These are phyloP conservation scores for Lepidochitona cinerea DNA, from an alignment of 2,888 invertebrate genomes.

Conservation along the genomic window DNA sequence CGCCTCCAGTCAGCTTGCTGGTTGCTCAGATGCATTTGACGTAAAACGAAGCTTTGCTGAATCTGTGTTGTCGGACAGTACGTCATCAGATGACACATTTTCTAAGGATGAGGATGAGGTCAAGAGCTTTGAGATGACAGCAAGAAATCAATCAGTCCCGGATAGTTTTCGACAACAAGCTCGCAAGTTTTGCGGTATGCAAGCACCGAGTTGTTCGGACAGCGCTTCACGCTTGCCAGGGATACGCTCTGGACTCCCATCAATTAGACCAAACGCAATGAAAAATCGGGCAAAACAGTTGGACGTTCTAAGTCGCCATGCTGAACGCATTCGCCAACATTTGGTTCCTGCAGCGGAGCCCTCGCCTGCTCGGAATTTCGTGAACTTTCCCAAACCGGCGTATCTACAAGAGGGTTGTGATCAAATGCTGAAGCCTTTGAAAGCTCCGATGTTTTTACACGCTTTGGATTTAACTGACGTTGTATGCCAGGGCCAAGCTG, in stretches of 20 bases:
- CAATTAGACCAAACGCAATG: constrained; percentile 70
- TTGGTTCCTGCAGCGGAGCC: constrained; percentile 20
- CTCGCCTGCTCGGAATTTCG: constrained; percentile 12
- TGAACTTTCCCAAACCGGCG: neutral
- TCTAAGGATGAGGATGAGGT: too few relatives aligned
- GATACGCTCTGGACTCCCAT: constrained; percentile 50
- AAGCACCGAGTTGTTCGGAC: neutral
- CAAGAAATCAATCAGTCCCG: too few relatives aligned
- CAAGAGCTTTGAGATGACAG: too few relatives aligned
- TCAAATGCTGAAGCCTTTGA: neutral
- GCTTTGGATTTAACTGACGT: constrained; percentile 83
- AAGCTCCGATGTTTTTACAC: constrained; percentile 84
- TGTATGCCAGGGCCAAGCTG: constrained; percentile 72
- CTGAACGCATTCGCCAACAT: constrained; percentile 72
- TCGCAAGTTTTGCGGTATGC: neutral
- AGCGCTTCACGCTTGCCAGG: neutral
- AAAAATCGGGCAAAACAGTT: constrained; percentile 77
- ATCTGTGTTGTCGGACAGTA: too few relatives aligned
- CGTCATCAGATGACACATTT: too few relatives aligned
- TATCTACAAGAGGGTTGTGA: too few relatives aligned
- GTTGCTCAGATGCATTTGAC: too few relatives aligned
- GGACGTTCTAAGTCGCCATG: constrained; percentile 78
- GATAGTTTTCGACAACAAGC: neutral
- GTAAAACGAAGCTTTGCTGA: too few relatives aligned
- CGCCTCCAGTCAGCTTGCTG: too few relatives aligned